Conservation (phyloP, 2,113 vertebrate species). For the Phalacrocorax carbo region DNA sequence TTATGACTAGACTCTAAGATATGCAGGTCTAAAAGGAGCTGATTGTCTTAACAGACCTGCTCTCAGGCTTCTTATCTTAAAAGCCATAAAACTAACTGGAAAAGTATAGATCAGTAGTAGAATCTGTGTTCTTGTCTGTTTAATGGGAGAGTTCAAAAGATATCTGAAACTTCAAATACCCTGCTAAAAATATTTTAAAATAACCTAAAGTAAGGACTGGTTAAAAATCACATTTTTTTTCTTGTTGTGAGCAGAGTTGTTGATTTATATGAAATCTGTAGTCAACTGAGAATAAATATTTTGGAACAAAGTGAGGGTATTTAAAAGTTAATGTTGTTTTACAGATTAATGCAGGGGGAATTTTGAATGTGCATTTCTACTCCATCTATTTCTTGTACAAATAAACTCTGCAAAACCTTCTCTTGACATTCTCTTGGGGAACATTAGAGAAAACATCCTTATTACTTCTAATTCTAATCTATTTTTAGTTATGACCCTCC, state of each 20-base stretch:
- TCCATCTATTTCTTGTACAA: neutral
- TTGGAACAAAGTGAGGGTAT: neutral
- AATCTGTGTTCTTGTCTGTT: neutral
- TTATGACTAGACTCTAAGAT: neutral
- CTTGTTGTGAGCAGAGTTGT: neutral
- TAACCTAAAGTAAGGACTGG: neutral
- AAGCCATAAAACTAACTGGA: neutral
- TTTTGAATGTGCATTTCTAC: neutral
- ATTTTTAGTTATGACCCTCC: neutral
- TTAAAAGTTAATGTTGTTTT: neutral
- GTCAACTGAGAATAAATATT: neutral
- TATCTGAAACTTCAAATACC: neutral
- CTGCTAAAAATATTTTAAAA: neutral
- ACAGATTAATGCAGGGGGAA: neutral
- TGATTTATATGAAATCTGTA: neutral
- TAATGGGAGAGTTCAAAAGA: neutral
- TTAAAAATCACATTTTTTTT: neutral
- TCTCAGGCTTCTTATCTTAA: neutral
- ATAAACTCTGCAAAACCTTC: neutral
- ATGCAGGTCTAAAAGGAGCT: neutral
- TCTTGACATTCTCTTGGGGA: neutral
- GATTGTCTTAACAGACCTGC: neutral
- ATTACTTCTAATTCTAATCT: neutral
- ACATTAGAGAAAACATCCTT: neutral
- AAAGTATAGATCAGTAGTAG: neutral